Evolutionary conservation across 2,888 invertebrate genomes (phyloP).

Genomic region (Nomada hirtipes): DNA sequence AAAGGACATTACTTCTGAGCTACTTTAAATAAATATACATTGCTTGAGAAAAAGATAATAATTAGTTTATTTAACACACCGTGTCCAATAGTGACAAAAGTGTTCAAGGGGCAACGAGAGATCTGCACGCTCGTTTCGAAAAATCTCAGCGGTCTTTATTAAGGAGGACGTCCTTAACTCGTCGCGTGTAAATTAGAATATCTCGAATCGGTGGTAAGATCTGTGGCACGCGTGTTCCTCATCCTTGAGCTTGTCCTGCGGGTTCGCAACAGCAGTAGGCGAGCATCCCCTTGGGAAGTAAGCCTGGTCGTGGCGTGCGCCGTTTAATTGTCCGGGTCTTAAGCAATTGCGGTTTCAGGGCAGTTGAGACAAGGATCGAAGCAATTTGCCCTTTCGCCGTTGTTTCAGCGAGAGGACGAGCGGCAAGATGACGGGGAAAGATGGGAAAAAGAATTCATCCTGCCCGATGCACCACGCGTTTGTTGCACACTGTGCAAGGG

Average conservation of each 20-base stretch:
- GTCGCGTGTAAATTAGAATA: too few relatives aligned
- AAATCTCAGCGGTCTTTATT: too few relatives aligned
- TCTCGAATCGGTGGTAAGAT: not conserved
- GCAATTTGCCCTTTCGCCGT: slow-evolving; percentile 69
- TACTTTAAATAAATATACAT: too few relatives aligned
- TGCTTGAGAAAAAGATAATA: too few relatives aligned
- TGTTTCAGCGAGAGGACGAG: slow-evolving; percentile 21
- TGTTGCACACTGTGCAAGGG: slow-evolving; percentile 22
- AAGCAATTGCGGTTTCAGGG: slow-evolving; percentile 73
- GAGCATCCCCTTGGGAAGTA: slow-evolving; percentile 23
- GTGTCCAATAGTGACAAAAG: too few relatives aligned
- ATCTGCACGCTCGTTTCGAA: too few relatives aligned
- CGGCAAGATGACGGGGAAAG: slow-evolving; percentile 10
- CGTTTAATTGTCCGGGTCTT: slow-evolving; percentile 72
- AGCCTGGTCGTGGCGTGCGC: slow-evolving; percentile 53
- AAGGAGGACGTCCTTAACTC: too few relatives aligned
- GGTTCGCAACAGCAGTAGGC: slow-evolving; percentile 28
- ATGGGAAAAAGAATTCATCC: slow-evolving; percentile 39
- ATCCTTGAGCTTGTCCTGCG: slow-evolving; percentile 10
- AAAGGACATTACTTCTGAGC: too few relatives aligned
- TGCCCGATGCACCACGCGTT: slow-evolving; percentile 42
- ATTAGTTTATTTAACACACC: too few relatives aligned
- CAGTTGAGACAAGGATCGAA: slow-evolving; percentile 73
- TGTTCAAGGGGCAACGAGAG: too few relatives aligned
- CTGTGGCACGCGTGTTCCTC: slow-evolving; percentile 1